Percentiles rank a stretch among this genome's conserved stretches.
These are phyloP conservation scores for Lutjanus erythropterus DNA, from an alignment of 2,113 vertebrate genomes.

Conservation along the genomic window DNA sequence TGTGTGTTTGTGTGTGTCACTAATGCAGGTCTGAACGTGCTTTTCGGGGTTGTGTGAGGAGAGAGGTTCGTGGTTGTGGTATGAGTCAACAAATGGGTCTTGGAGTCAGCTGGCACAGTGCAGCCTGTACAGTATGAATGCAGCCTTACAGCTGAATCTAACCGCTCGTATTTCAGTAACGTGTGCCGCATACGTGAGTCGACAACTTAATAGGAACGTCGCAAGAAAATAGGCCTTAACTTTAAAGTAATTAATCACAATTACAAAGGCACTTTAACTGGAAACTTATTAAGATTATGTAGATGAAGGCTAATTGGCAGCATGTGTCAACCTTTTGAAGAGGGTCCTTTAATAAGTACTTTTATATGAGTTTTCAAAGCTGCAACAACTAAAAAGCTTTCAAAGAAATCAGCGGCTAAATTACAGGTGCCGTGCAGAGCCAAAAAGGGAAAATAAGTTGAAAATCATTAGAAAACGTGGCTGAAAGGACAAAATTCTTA, in stretches of 20 bases:
- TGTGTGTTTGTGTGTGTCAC: not conserved
- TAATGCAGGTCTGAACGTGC: not conserved
- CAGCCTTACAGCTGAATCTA: not conserved
- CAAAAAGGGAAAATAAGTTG: not conserved
- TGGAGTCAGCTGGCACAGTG: not conserved
- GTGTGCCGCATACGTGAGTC: not conserved
- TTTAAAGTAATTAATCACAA: conserved; percentile 12
- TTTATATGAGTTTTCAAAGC: conserved; percentile 30
- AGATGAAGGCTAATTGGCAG: conserved; percentile 11
- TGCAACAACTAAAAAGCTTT: not conserved
- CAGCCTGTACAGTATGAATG: not conserved
- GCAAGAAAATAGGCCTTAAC: not conserved
- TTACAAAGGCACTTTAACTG: not conserved
- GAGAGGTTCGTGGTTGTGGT: not conserved
- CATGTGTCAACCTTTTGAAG: conserved; percentile 9
- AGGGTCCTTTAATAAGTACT: not conserved
- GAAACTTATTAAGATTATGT: not conserved
- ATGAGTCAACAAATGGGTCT: conserved; percentile 29
- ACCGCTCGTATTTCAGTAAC: not conserved
- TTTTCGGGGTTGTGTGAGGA: conserved; percentile 12
- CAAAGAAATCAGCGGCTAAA: not conserved
- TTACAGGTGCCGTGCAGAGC: not conserved
- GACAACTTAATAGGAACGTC: not conserved
- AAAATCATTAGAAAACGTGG: not conserved
- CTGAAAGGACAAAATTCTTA: not conserved